phyloP scores from a whole-genome alignment of 2,113 vertebrate species.

The Grus americana region DNA sequence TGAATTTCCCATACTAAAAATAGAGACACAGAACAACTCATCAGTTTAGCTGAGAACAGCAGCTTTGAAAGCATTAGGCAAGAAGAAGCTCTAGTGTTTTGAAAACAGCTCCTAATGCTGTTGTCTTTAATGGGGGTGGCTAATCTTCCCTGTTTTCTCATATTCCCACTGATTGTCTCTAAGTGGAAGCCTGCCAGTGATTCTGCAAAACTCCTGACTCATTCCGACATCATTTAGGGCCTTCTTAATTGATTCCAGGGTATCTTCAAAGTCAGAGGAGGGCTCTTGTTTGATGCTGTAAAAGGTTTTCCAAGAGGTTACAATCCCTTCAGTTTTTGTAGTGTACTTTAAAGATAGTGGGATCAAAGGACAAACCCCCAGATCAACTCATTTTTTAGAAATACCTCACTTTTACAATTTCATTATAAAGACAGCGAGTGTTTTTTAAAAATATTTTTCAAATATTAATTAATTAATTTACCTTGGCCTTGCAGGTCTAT shows the following conservation, averaged over 20 bases:
- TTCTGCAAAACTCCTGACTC: constrained; percentile 58
- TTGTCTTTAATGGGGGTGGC: constrained; percentile 23
- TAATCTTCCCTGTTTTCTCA: constrained; percentile 28
- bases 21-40: neutral
- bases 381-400: neutral
- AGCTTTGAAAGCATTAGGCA: constrained; percentile 34
- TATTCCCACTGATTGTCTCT: neutral
- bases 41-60: constrained; percentile 49
- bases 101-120: constrained; percentile 36
- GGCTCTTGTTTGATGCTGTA: neutral
- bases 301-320: constrained; percentile 31
- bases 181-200: constrained; percentile 40
- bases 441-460: neutral
- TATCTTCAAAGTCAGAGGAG: constrained; percentile 44
- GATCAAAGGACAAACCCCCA: neutral
- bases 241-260: constrained; percentile 33
- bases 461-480: neutral
- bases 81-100: constrained; percentile 16
- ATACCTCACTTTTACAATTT: neutral
- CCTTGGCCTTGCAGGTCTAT: neutral
- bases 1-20: constrained; percentile 19
- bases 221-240: neutral
- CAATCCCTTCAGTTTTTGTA: neutral
- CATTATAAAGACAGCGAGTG: neutral
- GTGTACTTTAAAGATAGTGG: neutral